Evolutionary conservation across 2,888 invertebrate genomes (phyloP).

Genomic region (Synanthedon tipuliformis): DNA sequence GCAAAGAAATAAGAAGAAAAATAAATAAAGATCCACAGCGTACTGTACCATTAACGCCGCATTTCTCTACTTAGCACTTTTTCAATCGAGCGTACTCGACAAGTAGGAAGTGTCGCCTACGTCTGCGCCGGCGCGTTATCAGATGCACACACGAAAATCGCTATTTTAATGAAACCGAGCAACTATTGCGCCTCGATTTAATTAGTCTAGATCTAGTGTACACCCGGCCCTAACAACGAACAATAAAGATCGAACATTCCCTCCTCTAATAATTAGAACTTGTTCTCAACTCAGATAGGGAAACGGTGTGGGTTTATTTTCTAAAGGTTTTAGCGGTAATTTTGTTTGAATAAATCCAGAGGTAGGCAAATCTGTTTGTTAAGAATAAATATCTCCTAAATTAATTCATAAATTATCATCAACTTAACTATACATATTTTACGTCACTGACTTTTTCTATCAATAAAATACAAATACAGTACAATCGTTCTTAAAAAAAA

Average conservation of each 20-base stretch:
- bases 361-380: conserved; percentile 4
- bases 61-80: neutral
- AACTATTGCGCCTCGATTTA: conserved; percentile 32
- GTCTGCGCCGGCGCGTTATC: conserved; percentile 26
- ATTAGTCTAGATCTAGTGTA: conserved; percentile 57
- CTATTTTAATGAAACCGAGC: conserved; percentile 49
- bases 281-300: conserved; percentile 38
- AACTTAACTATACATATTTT: too few species aligned
- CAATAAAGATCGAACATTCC: conserved; percentile 66
- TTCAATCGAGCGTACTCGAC: neutral
- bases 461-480: too few species aligned
- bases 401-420: too few species aligned
- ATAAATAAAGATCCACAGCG: too few species aligned
- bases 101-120: conserved; percentile 23
- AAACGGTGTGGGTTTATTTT: conserved; percentile 21
- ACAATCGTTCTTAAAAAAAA: too few species aligned
- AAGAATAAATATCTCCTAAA: too few species aligned
- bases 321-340: conserved; percentile 29
- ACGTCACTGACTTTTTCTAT: too few species aligned
- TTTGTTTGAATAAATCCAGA: conserved; percentile 52
- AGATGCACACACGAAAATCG: conserved; percentile 63
- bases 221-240: conserved; percentile 31
- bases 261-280: conserved; percentile 56
- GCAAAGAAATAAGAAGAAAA: too few species aligned
- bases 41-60: too few species aligned